Percentiles rank a stretch among this genome's conserved stretches.
phyloP scores from a whole-genome alignment of 1,140 invertebrate genomes.

The Branchinecta lynchi region DNA sequence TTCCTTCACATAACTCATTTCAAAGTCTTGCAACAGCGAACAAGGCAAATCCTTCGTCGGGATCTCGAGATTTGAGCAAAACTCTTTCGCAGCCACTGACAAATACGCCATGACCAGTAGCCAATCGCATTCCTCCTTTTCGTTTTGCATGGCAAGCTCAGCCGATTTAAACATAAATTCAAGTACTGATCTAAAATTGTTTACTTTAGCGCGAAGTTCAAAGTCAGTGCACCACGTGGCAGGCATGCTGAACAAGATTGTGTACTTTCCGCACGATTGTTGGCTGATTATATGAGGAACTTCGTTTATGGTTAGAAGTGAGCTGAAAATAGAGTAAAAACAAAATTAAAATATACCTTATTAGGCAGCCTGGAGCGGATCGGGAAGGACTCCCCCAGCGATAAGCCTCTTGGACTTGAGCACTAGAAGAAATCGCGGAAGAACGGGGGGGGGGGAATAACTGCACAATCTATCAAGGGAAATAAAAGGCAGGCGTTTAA shows the following conservation, averaged over 20 bases:
- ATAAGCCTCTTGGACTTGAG: too few relatives aligned
- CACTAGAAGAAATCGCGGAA: too few relatives aligned
- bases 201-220: background rate
- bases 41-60: background rate
- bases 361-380: too few relatives aligned
- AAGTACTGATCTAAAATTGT: background rate
- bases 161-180: background rate
- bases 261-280: background rate
- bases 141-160: background rate
- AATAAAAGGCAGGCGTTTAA: too few relatives aligned
- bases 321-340: background rate
- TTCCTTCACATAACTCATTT: background rate
- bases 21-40: background rate
- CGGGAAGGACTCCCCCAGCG: too few relatives aligned
- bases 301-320: background rate
- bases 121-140: conserved; percentile 7
- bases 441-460: too few relatives aligned
- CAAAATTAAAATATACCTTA: too few relatives aligned
- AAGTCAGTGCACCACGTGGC: background rate
- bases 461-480: too few relatives aligned
- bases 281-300: background rate
- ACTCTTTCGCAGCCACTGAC: background rate
- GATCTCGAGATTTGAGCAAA: background rate
- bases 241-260: background rate
- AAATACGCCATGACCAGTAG: background rate